Percentiles rank a stretch among this genome's conserved stretches.
Conservation (phyloP, 2,888 invertebrate species). For the Synergus japonicus region DNA sequence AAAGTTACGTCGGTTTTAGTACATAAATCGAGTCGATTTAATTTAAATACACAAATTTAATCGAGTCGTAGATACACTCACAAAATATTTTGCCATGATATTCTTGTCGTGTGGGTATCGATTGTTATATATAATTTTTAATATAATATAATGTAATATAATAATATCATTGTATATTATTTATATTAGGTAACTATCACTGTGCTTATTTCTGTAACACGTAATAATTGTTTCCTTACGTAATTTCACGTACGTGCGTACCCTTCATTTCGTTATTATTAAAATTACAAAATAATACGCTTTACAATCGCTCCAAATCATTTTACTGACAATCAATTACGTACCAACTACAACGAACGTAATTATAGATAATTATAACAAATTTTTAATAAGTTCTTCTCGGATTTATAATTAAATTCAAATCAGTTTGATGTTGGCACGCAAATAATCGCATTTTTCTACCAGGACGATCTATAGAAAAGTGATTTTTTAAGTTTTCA, state of each 20-base stretch:
- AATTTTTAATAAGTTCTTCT: not conserved
- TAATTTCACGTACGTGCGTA: slow-evolving; percentile 54
- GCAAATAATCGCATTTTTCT: not conserved
- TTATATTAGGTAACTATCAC: slow-evolving; percentile 68
- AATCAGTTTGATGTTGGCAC: not conserved
- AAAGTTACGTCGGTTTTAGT: slow-evolving; percentile 28
- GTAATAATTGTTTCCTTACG: slow-evolving; percentile 64
- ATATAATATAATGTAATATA: slow-evolving; percentile 53
- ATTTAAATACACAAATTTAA: slow-evolving; percentile 30
- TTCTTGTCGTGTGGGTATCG: slow-evolving; percentile 49
- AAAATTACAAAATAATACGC: slow-evolving; percentile 38
- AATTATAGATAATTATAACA: too few species aligned
- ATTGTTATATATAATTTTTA: slow-evolving; percentile 44
- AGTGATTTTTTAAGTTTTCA: not conserved
- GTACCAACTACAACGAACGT: too few species aligned
- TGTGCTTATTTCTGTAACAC: slow-evolving; percentile 72
- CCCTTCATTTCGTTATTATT: slow-evolving; percentile 42
- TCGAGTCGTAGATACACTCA: slow-evolving; percentile 44
- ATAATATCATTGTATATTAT: slow-evolving; percentile 52
- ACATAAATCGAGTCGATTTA: slow-evolving; percentile 35
- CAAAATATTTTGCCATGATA: slow-evolving; percentile 54
- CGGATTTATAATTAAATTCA: not conserved
- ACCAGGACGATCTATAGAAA: not conserved
- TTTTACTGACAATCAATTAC: too few species aligned
- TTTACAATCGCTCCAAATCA: slow-evolving; percentile 9